Conservation (phyloP, 1,140 invertebrate genomes). For the Venturia canescens region DNA sequence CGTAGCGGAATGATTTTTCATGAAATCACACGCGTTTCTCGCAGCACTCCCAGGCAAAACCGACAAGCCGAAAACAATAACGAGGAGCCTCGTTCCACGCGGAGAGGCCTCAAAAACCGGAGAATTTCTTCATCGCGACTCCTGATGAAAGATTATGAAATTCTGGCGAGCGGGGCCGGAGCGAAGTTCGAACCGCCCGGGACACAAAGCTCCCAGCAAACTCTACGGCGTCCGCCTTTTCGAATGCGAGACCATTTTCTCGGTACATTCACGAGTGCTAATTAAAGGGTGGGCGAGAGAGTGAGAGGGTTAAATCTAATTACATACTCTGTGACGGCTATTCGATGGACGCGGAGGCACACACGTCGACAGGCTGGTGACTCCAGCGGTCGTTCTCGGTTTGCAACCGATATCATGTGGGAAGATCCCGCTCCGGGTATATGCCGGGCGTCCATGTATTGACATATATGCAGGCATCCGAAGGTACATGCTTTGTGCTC, state of each 20-base stretch:
- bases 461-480: neutral
- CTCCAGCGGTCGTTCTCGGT: conserved; percentile 63
- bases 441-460: neutral
- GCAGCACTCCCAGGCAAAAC: too few relatives aligned
- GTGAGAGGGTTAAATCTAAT: conserved; percentile 68
- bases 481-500: neutral
- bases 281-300: neutral
- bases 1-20: too few relatives aligned
- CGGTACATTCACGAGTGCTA: neutral
- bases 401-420: conserved; percentile 67
- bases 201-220: neutral
- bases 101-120: too few relatives aligned
- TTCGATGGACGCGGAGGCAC: conserved; percentile 59
- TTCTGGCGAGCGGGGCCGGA: too few relatives aligned
- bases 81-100: too few relatives aligned
- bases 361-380: conserved; percentile 52
- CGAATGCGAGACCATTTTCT: neutral
- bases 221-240: neutral
- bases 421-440: conserved; percentile 45
- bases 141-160: too few relatives aligned
- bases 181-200: too few relatives aligned
- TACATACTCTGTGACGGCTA: conserved; percentile 73
- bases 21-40: too few relatives aligned
- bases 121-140: too few relatives aligned
- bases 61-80: too few relatives aligned